Evolutionary conservation across 2,113 vertebrate genomes (phyloP).

Genomic region (Eurystomus gularis): DNA sequence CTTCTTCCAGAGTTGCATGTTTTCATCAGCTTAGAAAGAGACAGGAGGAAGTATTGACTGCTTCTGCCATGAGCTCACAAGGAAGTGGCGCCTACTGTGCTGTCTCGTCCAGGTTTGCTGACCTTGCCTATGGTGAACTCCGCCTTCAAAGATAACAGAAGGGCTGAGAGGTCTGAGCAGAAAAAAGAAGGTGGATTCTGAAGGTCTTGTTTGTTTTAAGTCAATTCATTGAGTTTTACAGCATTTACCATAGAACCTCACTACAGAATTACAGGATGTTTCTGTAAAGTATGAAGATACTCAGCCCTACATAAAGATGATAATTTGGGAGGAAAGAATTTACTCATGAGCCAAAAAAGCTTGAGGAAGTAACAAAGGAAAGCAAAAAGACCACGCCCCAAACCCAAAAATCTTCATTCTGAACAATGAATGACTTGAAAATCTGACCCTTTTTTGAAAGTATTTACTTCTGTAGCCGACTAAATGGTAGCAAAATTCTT

Average conservation of each 20-base stretch:
- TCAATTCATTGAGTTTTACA: background rate
- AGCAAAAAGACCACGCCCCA: background rate
- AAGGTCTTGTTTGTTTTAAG: background rate
- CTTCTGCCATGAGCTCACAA: background rate
- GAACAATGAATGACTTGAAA: background rate
- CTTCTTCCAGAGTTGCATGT: background rate
- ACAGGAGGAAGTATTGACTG: background rate
- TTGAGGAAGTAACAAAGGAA: background rate
- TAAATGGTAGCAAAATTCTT: background rate
- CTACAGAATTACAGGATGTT: background rate
- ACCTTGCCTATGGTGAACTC: background rate
- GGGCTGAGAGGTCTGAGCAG: background rate
- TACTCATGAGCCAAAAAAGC: background rate
- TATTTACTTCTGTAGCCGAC: background rate
- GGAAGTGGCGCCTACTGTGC: background rate
- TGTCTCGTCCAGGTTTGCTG: background rate
- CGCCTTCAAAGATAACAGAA: background rate
- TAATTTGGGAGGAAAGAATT: background rate
- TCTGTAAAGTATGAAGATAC: background rate
- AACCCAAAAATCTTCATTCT: background rate
- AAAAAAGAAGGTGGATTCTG: background rate
- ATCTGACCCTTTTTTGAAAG: background rate
- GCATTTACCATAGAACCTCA: background rate
- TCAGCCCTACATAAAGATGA: background rate
- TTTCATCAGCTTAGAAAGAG: background rate